Conservation (phyloP, 2,113 vertebrate genomes). For the Tetraodon nigroviridis region DNA sequence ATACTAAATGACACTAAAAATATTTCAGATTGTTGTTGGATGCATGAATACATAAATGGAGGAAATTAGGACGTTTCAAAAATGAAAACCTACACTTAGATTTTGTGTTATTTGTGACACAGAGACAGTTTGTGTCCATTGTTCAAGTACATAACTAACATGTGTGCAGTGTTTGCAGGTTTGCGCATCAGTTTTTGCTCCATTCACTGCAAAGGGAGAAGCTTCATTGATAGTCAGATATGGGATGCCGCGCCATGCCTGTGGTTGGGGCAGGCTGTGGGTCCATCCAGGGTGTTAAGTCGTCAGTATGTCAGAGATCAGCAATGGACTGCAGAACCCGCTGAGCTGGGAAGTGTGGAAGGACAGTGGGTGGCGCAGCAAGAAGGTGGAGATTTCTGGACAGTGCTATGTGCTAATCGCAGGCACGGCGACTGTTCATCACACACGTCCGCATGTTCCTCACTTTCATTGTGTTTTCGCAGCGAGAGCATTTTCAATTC, state of each 20-base stretch:
- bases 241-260: slow-evolving; percentile 33
- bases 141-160: no score
- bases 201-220: slow-evolving; percentile 24
- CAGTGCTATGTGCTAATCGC: slow-evolving; percentile 44
- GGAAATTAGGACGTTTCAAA: no score
- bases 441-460: slow-evolving; percentile 11
- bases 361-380: slow-evolving; percentile 12
- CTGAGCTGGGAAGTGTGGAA: slow-evolving; percentile 41
- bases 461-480: slow-evolving; percentile 18
- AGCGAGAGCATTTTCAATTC: slow-evolving; percentile 43
- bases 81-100: no score
- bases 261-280: slow-evolving; percentile 44
- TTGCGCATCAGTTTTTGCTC: slow-evolving; percentile 10
- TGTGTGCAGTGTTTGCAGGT: slow-evolving; percentile 8
- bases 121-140: no score
- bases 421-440: slow-evolving; percentile 30
- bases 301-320: slow-evolving; percentile 67
- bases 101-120: no score
- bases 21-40: no score
- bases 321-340: slow-evolving; percentile 40
- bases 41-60: no score
- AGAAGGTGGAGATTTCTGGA: slow-evolving; percentile 43
- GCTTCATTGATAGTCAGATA: slow-evolving; percentile 46
- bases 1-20: background rate
- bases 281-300: slow-evolving; percentile 59